Base-by-base conservation (phyloP, 2,797 vertebrate species). In the Hozukius guyotensis region DNA sequence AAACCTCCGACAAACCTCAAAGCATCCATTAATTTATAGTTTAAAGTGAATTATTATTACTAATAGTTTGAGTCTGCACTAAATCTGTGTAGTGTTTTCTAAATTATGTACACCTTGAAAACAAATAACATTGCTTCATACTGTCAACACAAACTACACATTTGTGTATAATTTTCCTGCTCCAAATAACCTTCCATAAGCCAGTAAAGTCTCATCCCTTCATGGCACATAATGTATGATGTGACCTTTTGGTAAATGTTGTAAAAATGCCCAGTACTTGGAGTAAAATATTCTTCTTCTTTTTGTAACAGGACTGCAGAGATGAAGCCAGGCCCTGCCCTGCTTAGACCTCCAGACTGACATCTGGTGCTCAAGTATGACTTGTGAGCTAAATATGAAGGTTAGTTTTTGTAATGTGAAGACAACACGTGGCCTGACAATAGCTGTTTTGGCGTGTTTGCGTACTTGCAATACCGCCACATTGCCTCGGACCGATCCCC, bases 1-100 rank as follows among this genome's bases (percentile, higher is more conserved):
- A 95, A 86, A 83, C 94, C 94, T 93, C 95, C 63, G 20, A 97
- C 96, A 94, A 11, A 11, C 2, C 0, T 5, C 38, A 14, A 16
- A 38, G 22, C 8, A 3, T 18, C 2, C 7, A 4, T 5, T 9
- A 5, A 34, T 34, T 34, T 12, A 12, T 12, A 1, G 1, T 24
- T 36, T 12, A 36, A 36, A 36, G 34, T 22, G 2, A 56, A 4
- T 6, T 4, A 8, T 22, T 36, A 4, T 5, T 32, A 22, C 7
- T 32, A 16, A 32, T 11, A 1, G 3, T 2, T 16, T 24, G 4
- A 1, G 5, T 2, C 20, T 24, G 8, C 1, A 5, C 12, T 14
- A 9, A 31, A 32, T 53, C 7, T 53, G 27, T 68, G 13, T 2
- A n/a, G 10, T 13, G 3, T 12, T 4, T 27, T 65, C 6, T 27